Percentiles rank a stretch among this genome's conserved stretches.
Evolutionary conservation across 2,797 vertebrate species (phyloP).

Genomic region (Emydoidea blandingii): DNA sequence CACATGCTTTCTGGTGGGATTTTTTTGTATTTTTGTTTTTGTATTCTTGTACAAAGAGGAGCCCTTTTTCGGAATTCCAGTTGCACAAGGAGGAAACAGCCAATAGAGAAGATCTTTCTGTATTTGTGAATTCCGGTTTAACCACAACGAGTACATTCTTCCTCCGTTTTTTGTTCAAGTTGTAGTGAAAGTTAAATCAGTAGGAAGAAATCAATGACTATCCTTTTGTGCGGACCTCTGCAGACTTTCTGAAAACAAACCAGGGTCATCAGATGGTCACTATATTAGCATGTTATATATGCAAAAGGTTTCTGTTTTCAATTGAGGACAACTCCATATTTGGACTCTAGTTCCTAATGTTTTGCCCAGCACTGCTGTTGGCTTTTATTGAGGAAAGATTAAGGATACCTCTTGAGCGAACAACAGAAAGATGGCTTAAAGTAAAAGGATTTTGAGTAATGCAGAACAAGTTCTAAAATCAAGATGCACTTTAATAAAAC

Average conservation of each 20-base stretch:
- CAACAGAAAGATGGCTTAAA: not conserved
- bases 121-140: slow-evolving; percentile 64
- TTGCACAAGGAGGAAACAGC: slow-evolving; percentile 60
- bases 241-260: slow-evolving; percentile 15
- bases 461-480: not conserved
- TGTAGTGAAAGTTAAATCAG: slow-evolving; percentile 56
- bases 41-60: slow-evolving; percentile 40
- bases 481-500: slow-evolving; percentile 1
- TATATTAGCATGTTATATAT: not conserved
- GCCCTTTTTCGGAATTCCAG: slow-evolving; percentile 64
- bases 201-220: slow-evolving; percentile 41
- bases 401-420: not conserved
- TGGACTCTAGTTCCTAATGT: not conserved
- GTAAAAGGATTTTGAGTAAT: slow-evolving; percentile 13
- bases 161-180: slow-evolving; percentile 60
- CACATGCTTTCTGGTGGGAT: slow-evolving; percentile 68
- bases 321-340: not conserved
- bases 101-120: slow-evolving; percentile 59
- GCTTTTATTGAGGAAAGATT: not conserved
- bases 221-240: slow-evolving; percentile 61
- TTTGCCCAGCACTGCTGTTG: slow-evolving; percentile 14
- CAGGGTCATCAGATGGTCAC: not conserved
- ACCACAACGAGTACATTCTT: slow-evolving; percentile 68
- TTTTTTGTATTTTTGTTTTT: slow-evolving; percentile 60
- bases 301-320: slow-evolving; percentile 25